Conservation (phyloP, 2,888 invertebrate species). For the Dicyrtoma fusca region DNA sequence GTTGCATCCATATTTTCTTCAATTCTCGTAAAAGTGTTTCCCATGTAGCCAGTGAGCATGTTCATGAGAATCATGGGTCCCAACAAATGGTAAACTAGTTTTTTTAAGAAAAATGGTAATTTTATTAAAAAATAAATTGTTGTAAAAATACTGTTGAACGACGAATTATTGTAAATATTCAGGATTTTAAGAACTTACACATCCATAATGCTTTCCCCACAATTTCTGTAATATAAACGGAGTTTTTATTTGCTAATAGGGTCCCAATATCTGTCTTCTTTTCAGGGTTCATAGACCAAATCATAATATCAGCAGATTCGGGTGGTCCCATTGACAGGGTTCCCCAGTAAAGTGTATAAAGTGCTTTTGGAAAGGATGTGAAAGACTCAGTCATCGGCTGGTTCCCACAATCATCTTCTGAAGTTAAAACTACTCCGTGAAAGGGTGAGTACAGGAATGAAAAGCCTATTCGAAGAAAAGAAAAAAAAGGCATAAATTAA, state of each 20-base stretch:
- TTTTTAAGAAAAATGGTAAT: too few relatives aligned
- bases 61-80: slow-evolving; percentile 74
- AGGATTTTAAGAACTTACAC: slow-evolving; percentile 13
- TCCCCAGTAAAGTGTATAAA: slow-evolving; percentile 17
- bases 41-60: slow-evolving; percentile 74
- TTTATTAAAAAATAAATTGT: too few relatives aligned
- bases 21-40: slow-evolving; percentile 73
- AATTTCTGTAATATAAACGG: slow-evolving; percentile 3
- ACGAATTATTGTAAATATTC: neutral
- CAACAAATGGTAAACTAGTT: slow-evolving; percentile 70
- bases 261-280: too few relatives aligned
- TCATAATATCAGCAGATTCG: slow-evolving; percentile 67
- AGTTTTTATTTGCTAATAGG: too few relatives aligned
- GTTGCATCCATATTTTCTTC: slow-evolving; percentile 71
- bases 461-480: slow-evolving; percentile 5
- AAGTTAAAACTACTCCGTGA: neutral
- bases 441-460: slow-evolving; percentile 30
- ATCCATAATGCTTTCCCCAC: slow-evolving; percentile 19
- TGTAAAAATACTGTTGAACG: too few relatives aligned
- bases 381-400: neutral
- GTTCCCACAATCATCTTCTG: neutral
- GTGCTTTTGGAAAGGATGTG: neutral
- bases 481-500: too few relatives aligned
- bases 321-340: slow-evolving; percentile 2
- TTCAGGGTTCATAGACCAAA: too few relatives aligned